Base-by-base conservation (phyloP, 2,888 invertebrate genomes). In the Dendrolimus houi region DNA sequence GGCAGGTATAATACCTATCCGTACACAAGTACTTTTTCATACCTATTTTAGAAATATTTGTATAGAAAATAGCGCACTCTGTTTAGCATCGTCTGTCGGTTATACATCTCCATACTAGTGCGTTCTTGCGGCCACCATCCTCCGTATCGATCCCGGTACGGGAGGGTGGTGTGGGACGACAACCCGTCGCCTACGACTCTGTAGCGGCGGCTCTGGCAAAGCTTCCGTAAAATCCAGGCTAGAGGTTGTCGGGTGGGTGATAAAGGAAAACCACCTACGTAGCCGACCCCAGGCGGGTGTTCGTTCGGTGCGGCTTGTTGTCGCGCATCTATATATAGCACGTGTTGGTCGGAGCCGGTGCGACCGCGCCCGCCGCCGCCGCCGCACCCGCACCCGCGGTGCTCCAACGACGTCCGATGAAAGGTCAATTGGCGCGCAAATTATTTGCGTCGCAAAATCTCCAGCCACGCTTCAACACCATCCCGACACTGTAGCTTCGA, bases 341-440 rank as follows among this genome's bases (percentile, higher is more conserved):
- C 81, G 81, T 87, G 87, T 83, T 87, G 83, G 79, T 77, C 59
- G 66, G 70, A 75, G 83, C 79, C 81, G 77, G 77, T 74, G 81
- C 77, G 79, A 71, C 81, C 80, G 81, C 82, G 79, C 76, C 83
- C 81, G 82, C 80, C 77, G 69, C 78, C 79, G 78, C 73, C 76
- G 72, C 71, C 74, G 73, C 66, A 71, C 69, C 70, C 75, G 29
- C 29, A 29, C 64, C 73, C 72, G 75, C 75, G 74, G 76, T 68
- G 67, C 70, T 68, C 73, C 76, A 75, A 64, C 85, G 79, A 75
- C 79, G 83, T 77, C 84, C 83, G 86, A 85, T 84, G 87, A 90
- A 89, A 90, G 89, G 89, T 89, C 89, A 90, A 89, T 89, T 89
- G 88, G 87, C 89, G 87, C 87, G 85, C 88, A 88, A 88, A 89